These are phyloP conservation scores for Hoplodrina ambigua DNA, from an alignment of 2,888 invertebrate species.

Conservation along the genomic window DNA sequence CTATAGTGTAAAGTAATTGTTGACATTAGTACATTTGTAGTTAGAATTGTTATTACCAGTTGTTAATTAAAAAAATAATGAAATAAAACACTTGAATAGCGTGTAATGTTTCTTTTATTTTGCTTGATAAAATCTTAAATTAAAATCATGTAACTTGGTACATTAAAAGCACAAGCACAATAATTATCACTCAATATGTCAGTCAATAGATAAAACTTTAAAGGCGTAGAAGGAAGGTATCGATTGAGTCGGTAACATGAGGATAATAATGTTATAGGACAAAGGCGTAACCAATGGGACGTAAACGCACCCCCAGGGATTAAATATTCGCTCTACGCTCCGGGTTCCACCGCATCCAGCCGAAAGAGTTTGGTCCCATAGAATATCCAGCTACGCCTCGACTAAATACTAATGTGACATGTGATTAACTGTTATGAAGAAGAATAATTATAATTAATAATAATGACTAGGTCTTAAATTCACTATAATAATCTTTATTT, in stretches of 20 bases:
- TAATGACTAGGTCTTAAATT: conserved; percentile 70
- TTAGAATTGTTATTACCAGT: conserved; percentile 11
- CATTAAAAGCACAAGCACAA: conserved; percentile 90
- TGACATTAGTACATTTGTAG: background rate
- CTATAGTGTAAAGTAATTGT: conserved; percentile 10
- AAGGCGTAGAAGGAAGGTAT: conserved; percentile 86
- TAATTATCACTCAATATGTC: conserved; percentile 86
- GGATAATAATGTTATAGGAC: conserved; percentile 67
- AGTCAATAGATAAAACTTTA: conserved; percentile 85
- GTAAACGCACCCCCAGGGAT: conserved; percentile 76
- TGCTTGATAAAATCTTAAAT: conserved; percentile 83
- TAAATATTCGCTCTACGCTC: conserved; percentile 71
- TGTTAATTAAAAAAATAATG: conserved; percentile 15
- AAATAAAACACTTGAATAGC: conserved; percentile 72
- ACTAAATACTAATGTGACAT: conserved; percentile 66
- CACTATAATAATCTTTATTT: conserved; percentile 50
- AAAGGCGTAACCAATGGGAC: conserved; percentile 89
- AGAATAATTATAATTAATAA: conserved; percentile 60
- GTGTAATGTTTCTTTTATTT: conserved; percentile 84
- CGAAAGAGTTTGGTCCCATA: conserved; percentile 84
- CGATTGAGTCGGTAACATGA: conserved; percentile 71
- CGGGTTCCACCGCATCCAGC: conserved; percentile 75
- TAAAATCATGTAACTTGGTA: conserved; percentile 86
- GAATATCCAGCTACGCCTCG: conserved; percentile 85
- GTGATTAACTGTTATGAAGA: conserved; percentile 69